These are phyloP conservation scores for Ophioninae sp. DNA, from an alignment of 2,888 invertebrate genomes.

Conservation along the genomic window DNA sequence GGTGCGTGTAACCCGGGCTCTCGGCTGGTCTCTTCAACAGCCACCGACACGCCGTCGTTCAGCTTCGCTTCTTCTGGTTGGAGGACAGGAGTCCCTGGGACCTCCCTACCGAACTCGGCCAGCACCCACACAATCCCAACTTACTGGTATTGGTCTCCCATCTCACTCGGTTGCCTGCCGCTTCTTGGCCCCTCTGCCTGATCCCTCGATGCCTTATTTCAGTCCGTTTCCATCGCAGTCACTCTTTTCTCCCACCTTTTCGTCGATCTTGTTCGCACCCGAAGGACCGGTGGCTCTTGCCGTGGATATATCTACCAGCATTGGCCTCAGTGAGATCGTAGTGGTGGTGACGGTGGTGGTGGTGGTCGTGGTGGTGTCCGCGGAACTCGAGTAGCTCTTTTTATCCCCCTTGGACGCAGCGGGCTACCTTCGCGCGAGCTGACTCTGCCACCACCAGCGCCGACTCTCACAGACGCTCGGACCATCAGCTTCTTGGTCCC, in stretches of 20 bases:
- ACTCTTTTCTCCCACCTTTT: constrained; percentile 48
- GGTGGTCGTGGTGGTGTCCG: constrained; percentile 1
- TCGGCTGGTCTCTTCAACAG: constrained; percentile 61
- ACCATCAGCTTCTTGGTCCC: constrained; percentile 77
- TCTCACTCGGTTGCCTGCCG: constrained; percentile 32
- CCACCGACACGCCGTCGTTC: constrained; percentile 55
- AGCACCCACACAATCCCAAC: constrained; percentile 58
- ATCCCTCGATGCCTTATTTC: constrained; percentile 37
- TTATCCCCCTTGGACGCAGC: constrained; percentile 53
- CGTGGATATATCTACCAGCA: constrained; percentile 24
- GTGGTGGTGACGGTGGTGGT: constrained; percentile 18
- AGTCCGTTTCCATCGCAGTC: constrained; percentile 44
- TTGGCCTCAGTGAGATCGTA: neutral
- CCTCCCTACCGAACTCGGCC: constrained; percentile 80
- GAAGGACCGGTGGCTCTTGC: constrained; percentile 53
- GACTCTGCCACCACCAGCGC: constrained; percentile 74
- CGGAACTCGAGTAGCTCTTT: constrained; percentile 60
- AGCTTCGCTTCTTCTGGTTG: constrained; percentile 79
- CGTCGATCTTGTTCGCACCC: constrained; percentile 62
- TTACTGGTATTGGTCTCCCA: constrained; percentile 2
- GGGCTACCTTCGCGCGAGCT: constrained; percentile 69
- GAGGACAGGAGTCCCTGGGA: constrained; percentile 75
- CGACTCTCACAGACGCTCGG: constrained; percentile 79
- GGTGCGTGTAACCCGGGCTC: constrained; percentile 53
- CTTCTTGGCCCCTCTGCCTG: constrained; percentile 49